Base-by-base conservation (phyloP, 92 coral and sea anemone genomes). In the Zoanthus sansibaricus region DNA sequence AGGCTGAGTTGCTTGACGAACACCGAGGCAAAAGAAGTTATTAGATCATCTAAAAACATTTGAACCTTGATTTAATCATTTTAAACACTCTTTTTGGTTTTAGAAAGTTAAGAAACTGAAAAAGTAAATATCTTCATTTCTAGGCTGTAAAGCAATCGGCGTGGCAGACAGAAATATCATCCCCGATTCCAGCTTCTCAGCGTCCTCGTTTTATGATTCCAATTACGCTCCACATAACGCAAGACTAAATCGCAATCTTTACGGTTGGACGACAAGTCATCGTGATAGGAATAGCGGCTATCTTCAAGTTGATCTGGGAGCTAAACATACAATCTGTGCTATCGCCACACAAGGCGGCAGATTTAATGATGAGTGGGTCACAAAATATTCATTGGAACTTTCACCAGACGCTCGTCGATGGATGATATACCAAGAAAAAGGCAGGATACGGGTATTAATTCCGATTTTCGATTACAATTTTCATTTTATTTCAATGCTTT, bases 311-410 rank as follows among this genome's bases (percentile, higher is more conserved):
- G 80, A 76, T 51, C 80, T 76, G 8, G 80, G 80, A 18, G 20
- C 62, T 20, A 16, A 9, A 9, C 48, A 49, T 51, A 17, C 80
- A 3, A 76, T 76, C 44, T 72, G 77, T 45, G 77, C 77, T 44
- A 48, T 72, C 20, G 77, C 77, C 33, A 72, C 77, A 72, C 80
- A 76, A 37, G 80, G 80, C 59, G 18, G 62, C 62, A 49, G 51
- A 10, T 48, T 2, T 17, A 14, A 8, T 5, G 17, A 17, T 31
- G 80, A 76, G 64, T 76, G 80, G 80, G 64, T 49, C 18, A 48
- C 59, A 73, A 73, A 37, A 17, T 73, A 73, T 18, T 13, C 13
- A 12, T 25, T 73, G 51, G 21, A 73, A 42, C 25, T 42, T 32
- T 73, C 77, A 13, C n/a, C 13, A 4, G 25, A 46, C n/a, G 77